phyloP scores from a whole-genome alignment of 2,797 vertebrate species.

The Sebastes elongatus region DNA sequence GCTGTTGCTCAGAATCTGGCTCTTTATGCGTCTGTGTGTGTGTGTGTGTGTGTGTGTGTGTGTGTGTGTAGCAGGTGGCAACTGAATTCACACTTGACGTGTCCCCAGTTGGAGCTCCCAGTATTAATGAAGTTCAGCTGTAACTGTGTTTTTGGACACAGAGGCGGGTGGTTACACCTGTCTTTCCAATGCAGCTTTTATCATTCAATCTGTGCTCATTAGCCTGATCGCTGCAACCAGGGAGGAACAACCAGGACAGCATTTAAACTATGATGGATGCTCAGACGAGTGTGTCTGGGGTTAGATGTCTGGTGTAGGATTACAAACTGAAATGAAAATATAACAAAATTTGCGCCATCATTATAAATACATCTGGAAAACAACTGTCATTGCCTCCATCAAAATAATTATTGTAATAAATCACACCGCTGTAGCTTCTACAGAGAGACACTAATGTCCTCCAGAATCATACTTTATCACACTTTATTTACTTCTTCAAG shows the following conservation, averaged over 20 bases:
- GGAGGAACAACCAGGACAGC: background rate
- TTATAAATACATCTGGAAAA: conserved; percentile 25
- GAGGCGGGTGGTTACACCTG: conserved; percentile 1
- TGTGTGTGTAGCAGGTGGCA: conserved; percentile 1
- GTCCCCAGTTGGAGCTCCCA: conserved; percentile 6
- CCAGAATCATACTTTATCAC: conserved; percentile 37
- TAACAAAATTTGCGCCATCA: background rate
- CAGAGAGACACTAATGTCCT: conserved; percentile 25
- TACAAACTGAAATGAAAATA: conserved; percentile 19
- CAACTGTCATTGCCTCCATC: conserved; percentile 13
- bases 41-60: background rate
- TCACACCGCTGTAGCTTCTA: conserved; percentile 16
- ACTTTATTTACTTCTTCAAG: conserved; percentile 56
- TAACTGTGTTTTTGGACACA: conserved; percentile 18
- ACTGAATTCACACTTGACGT: conserved; percentile 13
- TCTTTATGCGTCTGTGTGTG: background rate
- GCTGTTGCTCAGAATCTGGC: background rate
- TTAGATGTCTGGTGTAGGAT: background rate
- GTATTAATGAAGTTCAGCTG: conserved; percentile 35
- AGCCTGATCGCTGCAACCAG: conserved; percentile 20
- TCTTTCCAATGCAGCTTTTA: conserved; percentile 23
- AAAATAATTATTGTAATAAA: conserved; percentile 45
- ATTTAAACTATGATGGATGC: conserved; percentile 43
- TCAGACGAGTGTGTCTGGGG: background rate
- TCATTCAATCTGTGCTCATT: conserved; percentile 52